Percentiles rank a stretch among this genome's conserved stretches.
These are phyloP conservation scores for Chloroceryle amazona DNA, from an alignment of 2,797 vertebrate genomes.

Conservation along the genomic window DNA sequence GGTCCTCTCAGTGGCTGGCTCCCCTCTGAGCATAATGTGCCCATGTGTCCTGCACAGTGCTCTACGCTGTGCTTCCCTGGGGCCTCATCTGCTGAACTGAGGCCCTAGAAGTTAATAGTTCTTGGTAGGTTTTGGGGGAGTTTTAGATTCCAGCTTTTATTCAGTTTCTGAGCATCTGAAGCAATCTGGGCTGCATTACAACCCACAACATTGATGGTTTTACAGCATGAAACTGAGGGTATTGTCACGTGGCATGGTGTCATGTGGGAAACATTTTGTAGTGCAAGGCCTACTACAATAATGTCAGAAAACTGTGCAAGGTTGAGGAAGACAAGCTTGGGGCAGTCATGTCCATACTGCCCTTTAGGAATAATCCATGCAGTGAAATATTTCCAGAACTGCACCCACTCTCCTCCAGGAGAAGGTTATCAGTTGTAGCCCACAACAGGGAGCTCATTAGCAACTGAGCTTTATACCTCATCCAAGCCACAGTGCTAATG, in stretches of 20 bases:
- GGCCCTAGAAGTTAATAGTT: not conserved
- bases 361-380: not conserved
- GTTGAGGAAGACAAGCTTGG: not conserved
- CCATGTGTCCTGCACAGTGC: fast-evolving
- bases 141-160: not conserved
- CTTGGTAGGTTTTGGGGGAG: not conserved
- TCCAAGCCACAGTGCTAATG: fast-evolving
- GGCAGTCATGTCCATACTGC: fast-evolving
- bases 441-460: not conserved
- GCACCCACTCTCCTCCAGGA: not conserved
- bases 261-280: not conserved
- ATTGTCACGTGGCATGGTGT: not conserved
- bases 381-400: not conserved
- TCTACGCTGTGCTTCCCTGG: not conserved
- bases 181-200: not conserved
- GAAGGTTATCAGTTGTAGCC: not conserved
- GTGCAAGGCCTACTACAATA: not conserved
- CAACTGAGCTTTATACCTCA: not conserved
- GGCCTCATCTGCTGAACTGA: not conserved
- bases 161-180: not conserved
- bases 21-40: not conserved
- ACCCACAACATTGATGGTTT: not conserved
- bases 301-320: not conserved
- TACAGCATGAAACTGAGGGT: not conserved
- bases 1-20: not conserved